Evolutionary conservation across 2,888 invertebrate species (phyloP), one percentile per base, ranked within the genome.

Genomic region (Cinara cedri): DNA sequence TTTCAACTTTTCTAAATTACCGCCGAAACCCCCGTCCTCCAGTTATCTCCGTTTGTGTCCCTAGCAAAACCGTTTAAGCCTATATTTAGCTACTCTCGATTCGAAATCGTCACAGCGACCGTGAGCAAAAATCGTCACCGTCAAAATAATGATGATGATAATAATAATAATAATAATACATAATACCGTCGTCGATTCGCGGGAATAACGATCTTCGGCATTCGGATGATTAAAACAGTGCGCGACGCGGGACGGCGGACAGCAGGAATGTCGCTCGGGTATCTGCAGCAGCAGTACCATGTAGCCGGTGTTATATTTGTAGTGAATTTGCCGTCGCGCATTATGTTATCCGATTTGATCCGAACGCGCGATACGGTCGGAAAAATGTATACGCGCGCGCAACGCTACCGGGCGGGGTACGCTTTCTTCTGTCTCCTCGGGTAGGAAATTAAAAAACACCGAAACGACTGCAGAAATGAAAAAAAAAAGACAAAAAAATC

Each of bases 381-480:
- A 76, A 63, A 68, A 68, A 76, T 55, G 26, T 66, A 66, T n/a
- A n/a, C n/a, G n/a, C 26, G 65, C 42, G 44, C 34, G 57, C 46
- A 76, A 68, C 66, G 66, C 34, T n/a, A n/a, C n/a, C n/a, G n/a
- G n/a, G n/a, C n/a, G n/a, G 34, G 6, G 34, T 34, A 34, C n/a
- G n/a, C 57, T 66, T 76, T 76, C 66, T n/a, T n/a, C n/a, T n/a
- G n/a, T n/a, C n/a, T n/a, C n/a, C n/a, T 66, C 65, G 46, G n/a
- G 66, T 65, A 75, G 65, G 74, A 75, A 75, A 75, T 75, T 76
- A 76, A 76, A n/a, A 34, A 76, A 66, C 75, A 55, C 46, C 21
- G 66, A 65, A 74, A 75, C 42, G 54, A 63, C 63, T 63, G 16
- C n/a, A 62, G 26, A 54, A 72, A 72, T 62, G 46, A 72, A 57